Percentiles rank a stretch among this genome's conserved stretches.
phyloP scores from a whole-genome alignment of 2,113 vertebrate genomes.

The Oreochromis spilurus region DNA sequence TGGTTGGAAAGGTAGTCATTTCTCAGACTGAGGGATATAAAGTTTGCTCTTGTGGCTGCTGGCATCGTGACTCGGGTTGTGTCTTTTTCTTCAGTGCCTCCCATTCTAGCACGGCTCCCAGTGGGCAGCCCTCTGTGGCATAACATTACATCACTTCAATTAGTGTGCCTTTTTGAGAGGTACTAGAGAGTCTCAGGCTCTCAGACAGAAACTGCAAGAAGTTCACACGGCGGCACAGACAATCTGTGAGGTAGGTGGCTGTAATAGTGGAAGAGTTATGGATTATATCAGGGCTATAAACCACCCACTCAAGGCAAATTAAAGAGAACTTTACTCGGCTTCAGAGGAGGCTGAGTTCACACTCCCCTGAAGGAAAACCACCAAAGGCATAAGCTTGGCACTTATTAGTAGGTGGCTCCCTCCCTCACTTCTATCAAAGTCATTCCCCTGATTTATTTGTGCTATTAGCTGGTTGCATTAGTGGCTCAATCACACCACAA shows the following conservation, averaged over 20 bases:
- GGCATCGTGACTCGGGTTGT: slow-evolving; percentile 48
- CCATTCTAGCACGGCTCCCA: slow-evolving; percentile 45
- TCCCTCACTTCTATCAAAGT: slow-evolving; percentile 46
- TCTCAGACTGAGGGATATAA: slow-evolving; percentile 45
- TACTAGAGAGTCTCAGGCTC: slow-evolving; percentile 1
- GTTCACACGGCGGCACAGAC: slow-evolving; percentile 32
- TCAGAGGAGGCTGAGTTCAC: slow-evolving; percentile 48
- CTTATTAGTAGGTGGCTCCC: slow-evolving; percentile 53
- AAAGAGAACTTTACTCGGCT: slow-evolving; percentile 49
- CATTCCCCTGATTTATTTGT: slow-evolving; percentile 49
- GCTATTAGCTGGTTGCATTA: slow-evolving; percentile 12
- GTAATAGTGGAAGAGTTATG: slow-evolving; percentile 50
- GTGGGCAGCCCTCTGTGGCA: slow-evolving; percentile 45
- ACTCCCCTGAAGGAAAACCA: slow-evolving; percentile 55
- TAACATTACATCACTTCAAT: slow-evolving; percentile 70
- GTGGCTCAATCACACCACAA: slow-evolving; percentile 14
- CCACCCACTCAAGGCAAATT: slow-evolving; percentile 62
- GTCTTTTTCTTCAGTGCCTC: slow-evolving; percentile 56
- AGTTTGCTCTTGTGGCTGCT: slow-evolving; percentile 57
- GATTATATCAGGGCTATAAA: slow-evolving; percentile 65
- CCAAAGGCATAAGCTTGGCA: slow-evolving; percentile 31
- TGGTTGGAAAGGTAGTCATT: slow-evolving; percentile 53
- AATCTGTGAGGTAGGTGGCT: slow-evolving; percentile 49
- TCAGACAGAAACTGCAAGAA: slow-evolving; percentile 1
- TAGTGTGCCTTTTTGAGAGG: slow-evolving; percentile 44